A percentile compares a stretch with the other conserved stretches of the same genome.
These are phyloP conservation scores for Hippocampus guttulatus DNA, from an alignment of 2,113 vertebrate genomes.

Conservation along the genomic window DNA sequence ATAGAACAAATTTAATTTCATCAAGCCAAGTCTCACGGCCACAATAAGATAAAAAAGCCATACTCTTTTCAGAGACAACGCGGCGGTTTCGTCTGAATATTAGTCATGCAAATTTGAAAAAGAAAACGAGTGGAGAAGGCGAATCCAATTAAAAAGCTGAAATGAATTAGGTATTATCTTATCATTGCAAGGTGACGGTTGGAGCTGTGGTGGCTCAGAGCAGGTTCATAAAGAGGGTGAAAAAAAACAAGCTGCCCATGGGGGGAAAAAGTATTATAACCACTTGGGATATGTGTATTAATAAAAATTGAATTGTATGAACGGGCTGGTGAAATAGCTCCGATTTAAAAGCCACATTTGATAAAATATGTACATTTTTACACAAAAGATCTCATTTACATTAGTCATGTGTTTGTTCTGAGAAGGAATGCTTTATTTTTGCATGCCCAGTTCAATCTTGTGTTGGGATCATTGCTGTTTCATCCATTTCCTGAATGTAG, in stretches of 20 bases:
- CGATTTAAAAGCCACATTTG: slow-evolving; percentile 55
- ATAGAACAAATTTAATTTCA: neutral
- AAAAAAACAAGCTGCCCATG: neutral
- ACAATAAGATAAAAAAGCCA: neutral
- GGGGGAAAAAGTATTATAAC: neutral
- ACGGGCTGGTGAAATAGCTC: slow-evolving; percentile 17
- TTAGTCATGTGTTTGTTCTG: slow-evolving; percentile 21
- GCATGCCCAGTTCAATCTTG: slow-evolving; percentile 82
- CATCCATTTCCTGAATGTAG: slow-evolving; percentile 96
- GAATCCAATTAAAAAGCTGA: slow-evolving; percentile 63
- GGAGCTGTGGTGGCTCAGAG: slow-evolving; percentile 18
- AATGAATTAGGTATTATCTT: slow-evolving; percentile 48
- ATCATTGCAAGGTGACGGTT: slow-evolving; percentile 39
- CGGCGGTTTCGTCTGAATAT: slow-evolving; percentile 67
- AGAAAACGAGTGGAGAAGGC: slow-evolving; percentile 38
- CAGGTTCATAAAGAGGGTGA: slow-evolving; percentile 14
- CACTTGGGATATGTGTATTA: neutral
- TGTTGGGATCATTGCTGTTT: slow-evolving; percentile 93
- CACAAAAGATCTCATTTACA: neutral
- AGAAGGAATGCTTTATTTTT: slow-evolving; percentile 56
- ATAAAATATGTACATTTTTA: slow-evolving; percentile 34
- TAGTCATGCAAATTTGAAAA: slow-evolving; percentile 51
- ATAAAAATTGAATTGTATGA: slow-evolving; percentile 15
- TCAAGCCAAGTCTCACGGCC: neutral
- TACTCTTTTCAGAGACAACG: slow-evolving; percentile 6